These are phyloP conservation scores for Pollenia amentaria DNA, from an alignment of 2,888 invertebrate genomes.

Conservation along the genomic window DNA sequence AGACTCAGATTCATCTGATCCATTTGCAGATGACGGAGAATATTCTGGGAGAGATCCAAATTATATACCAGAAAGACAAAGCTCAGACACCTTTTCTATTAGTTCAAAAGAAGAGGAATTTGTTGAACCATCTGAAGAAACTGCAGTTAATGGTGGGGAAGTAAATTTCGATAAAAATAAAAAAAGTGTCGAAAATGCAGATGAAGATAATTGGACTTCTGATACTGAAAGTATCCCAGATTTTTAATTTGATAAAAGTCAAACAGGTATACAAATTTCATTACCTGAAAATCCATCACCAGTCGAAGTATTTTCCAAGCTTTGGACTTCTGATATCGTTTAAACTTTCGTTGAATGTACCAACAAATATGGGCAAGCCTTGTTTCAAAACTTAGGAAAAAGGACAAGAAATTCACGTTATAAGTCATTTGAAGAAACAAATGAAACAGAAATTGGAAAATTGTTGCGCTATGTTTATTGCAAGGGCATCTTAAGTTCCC, in stretches of 20 bases:
- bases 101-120: constrained; percentile 7
- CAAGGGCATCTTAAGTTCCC: too few species aligned
- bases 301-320: not conserved
- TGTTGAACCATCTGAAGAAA: constrained; percentile 14
- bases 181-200: constrained; percentile 18
- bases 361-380: too few species aligned
- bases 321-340: too few species aligned
- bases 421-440: too few species aligned
- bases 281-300: too few species aligned
- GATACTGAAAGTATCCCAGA: constrained; percentile 24
- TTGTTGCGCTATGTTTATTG: too few species aligned
- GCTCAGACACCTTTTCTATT: constrained; percentile 4
- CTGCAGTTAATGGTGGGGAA: constrained; percentile 1
- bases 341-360: too few species aligned
- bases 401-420: too few species aligned
- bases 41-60: constrained; percentile 11
- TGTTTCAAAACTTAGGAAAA: too few species aligned
- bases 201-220: too few species aligned
- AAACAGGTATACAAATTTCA: not conserved
- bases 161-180: constrained; percentile 13
- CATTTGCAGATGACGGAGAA: constrained; percentile 6
- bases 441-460: too few species aligned
- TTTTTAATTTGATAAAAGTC: constrained; percentile 14
- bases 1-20: too few species aligned
- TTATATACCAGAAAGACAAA: constrained; percentile 8